Evolutionary conservation across 2,797 vertebrate genomes (phyloP), one percentile per base, ranked within the genome.

Genomic region (Intellagama lesueurii): DNA sequence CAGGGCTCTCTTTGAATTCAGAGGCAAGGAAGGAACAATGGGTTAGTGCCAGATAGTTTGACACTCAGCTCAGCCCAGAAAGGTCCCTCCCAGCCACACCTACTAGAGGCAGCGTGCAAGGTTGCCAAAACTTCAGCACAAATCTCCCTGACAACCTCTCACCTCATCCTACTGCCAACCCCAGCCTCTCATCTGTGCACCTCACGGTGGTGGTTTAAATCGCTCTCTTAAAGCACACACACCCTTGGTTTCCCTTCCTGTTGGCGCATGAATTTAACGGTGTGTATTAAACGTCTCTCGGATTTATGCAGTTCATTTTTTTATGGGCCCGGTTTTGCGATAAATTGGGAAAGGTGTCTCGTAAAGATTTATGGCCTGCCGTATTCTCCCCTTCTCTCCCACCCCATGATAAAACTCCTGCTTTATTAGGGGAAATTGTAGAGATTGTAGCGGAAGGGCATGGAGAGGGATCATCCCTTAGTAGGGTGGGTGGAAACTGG

Each of bases 301-400:
- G 91, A 94, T 93, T 92, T 93, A 92, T 94, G 92, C 89, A 89
- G 91, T 91, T 94, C 89, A 87, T 93, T 95, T 91, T 94, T 93
- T 92, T 85, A 94, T 90, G 90, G 83, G 87, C 86, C 85, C 88
- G 82, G 85, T 89, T 90, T 85, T 5, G 44, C 52, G 24, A 88
- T 91, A 90, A 92, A 93, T 81, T 1, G 1, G 90, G 92, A 93
- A 93, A 94, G 90, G 92, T 75, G 11, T 0, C 7, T 90, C 83
- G 84, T 92, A 91, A 94, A 95, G 93, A 91, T 85, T 85, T 44
- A 90, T 91, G 94, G 95, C 40, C 94, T 94, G 91, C 89, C 87
- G 92, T 91, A 89, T 90, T 91, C 90, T 77, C 28, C 66, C 44
- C 82, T 5, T 0, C 22, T 22, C 76, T n/a, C 19, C 52, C 7